Percentiles rank a stretch among this genome's conserved stretches.
Evolutionary conservation across 1,140 invertebrate species (phyloP).

Genomic region (Drosophila tropicalis): DNA sequence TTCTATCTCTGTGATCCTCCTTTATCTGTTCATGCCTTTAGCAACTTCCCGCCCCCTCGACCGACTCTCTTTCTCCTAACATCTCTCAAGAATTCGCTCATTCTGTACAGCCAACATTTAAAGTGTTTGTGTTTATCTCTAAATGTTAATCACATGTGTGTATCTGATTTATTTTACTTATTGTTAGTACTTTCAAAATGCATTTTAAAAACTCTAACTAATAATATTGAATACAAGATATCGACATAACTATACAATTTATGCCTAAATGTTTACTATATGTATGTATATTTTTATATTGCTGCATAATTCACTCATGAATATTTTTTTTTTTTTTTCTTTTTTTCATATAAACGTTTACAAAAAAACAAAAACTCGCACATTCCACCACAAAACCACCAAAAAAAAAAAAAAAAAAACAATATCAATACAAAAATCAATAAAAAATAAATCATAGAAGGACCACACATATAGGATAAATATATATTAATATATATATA

Average conservation of each 20-base stretch:
- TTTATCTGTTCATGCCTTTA: constrained; percentile 38
- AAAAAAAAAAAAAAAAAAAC: constrained; percentile 49
- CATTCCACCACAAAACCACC: constrained; percentile 77
- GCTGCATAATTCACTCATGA: constrained; percentile 81
- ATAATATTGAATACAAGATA: constrained; percentile 38
- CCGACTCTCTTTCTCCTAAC: background rate
- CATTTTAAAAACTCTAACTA: constrained; percentile 38
- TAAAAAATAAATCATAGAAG: constrained; percentile 56
- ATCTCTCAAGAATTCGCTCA: constrained; percentile 36
- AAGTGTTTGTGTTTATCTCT: constrained; percentile 47
- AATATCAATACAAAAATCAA: constrained; percentile 32
- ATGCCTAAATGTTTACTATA: constrained; percentile 80
- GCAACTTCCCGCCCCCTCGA: constrained; percentile 2
- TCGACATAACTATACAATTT: constrained; percentile 48
- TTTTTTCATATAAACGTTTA: constrained; percentile 81
- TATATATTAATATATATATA: constrained; percentile 36
- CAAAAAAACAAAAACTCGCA: constrained; percentile 68
- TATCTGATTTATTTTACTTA: constrained; percentile 16
- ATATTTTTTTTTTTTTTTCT: constrained; percentile 79
- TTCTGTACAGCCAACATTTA: constrained; percentile 45
- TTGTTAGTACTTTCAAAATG: constrained; percentile 49
- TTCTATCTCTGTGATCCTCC: background rate
- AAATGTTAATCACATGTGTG: constrained; percentile 56
- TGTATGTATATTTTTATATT: constrained; percentile 81
- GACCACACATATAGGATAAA: constrained; percentile 44